These are phyloP conservation scores for Lottia gigantea DNA, from an alignment of 2,888 invertebrate genomes.

Conservation along the genomic window DNA sequence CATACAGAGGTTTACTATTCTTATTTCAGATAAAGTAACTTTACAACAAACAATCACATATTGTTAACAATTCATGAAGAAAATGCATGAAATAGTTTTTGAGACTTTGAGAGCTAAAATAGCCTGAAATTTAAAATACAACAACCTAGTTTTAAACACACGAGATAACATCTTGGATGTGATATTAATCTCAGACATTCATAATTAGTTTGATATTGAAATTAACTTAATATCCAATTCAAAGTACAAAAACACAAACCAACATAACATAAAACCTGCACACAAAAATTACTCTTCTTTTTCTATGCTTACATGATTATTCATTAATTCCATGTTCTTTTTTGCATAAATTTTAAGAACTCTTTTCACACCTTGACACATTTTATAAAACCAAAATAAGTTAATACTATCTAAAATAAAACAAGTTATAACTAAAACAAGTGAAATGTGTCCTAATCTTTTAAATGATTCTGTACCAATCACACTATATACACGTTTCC, in stretches of 20 bases:
- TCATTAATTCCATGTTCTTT: conserved; percentile 18
- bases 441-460: conserved; percentile 60
- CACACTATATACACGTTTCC: conserved; percentile 62
- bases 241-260: background rate
- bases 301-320: conserved; percentile 9
- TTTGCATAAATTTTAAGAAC: conserved; percentile 37
- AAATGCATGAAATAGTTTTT: too few species aligned
- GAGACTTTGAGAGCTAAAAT: too few species aligned
- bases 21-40: too few species aligned
- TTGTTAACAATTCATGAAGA: too few species aligned
- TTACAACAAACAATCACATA: too few species aligned
- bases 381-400: conserved; percentile 64
- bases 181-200: background rate
- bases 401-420: conserved; percentile 62
- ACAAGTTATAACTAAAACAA: conserved; percentile 61
- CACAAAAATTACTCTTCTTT: conserved; percentile 10
- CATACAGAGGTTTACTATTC: too few species aligned
- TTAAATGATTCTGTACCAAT: conserved; percentile 53
- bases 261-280: conserved; percentile 4
- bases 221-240: background rate
- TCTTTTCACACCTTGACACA: conserved; percentile 55
- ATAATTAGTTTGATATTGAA: background rate
- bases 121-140: too few species aligned
- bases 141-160: too few species aligned
- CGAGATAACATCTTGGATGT: too few species aligned